phyloP scores from a whole-genome alignment of 2,113 vertebrate species.

The Shinisaurus crocodilurus region DNA sequence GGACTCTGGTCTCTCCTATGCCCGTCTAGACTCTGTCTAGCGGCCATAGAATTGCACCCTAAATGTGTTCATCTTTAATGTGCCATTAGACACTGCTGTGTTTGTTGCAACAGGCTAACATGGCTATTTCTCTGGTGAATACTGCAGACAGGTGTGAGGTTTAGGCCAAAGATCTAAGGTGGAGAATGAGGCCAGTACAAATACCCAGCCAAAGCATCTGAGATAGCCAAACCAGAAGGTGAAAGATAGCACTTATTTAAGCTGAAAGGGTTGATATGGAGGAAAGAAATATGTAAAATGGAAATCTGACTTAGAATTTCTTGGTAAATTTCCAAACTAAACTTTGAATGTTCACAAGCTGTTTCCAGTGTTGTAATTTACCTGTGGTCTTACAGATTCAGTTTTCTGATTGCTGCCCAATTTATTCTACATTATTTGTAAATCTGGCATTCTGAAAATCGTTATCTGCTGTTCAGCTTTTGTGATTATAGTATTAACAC shows the following conservation, averaged over 20 bases:
- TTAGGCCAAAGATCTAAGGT: neutral
- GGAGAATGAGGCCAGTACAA: neutral
- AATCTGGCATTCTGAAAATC: neutral
- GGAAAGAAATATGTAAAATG: neutral
- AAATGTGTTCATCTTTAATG: neutral
- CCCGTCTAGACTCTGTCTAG: too few species aligned
- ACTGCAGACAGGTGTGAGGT: neutral
- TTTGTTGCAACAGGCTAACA: neutral
- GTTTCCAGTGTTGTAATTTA: neutral
- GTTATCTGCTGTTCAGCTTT: neutral
- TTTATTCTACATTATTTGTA: neutral
- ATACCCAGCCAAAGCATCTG: neutral
- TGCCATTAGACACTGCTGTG: neutral
- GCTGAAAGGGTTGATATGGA: neutral
- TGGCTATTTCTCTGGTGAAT: neutral
- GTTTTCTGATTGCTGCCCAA: neutral
- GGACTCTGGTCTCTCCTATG: too few species aligned
- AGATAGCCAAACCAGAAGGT: neutral
- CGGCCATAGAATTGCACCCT: too few species aligned
- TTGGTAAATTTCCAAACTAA: neutral
- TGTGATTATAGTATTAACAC: neutral
- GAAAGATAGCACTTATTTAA: neutral
- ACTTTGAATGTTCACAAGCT: neutral
- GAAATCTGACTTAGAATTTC: neutral
- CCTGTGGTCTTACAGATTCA: too few species aligned